Evolutionary conservation across 1,140 invertebrate species (phyloP), one percentile per base, ranked within the genome.

Genomic region (Drosophila kurseongensis): DNA sequence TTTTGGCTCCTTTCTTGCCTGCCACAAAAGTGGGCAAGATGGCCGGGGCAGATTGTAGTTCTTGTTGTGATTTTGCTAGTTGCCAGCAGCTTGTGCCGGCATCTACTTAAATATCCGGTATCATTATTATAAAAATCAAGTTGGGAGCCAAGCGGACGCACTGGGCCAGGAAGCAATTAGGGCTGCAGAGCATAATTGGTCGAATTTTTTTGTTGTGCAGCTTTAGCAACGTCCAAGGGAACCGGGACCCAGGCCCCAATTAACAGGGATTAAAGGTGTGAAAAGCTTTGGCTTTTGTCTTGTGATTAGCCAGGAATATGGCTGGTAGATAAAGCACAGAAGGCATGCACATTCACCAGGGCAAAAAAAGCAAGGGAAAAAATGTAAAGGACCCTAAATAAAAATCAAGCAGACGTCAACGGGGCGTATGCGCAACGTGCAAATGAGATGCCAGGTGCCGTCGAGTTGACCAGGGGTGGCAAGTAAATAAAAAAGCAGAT

Each of bases 91-190:
- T 88, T 89, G 66, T 78, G 80, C 80, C 76, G 72, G 71, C 78
- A 88, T 89, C 83, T 89, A 89, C 84, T 89, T 75, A 89, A 89
- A 89, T 89, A 89, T 89, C 84, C 84, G 84, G 84, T 75, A 89
- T 80, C 84, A 89, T 89, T 89, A 89, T 89, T 84, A 89, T 79
- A 89, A 89, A 83, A 89, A 89, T 84, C 54, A 80, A 72, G 60
- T 77, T 51, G 68, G 40, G 52, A 67, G 73, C 62, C 44, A 52
- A 71, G 62, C 74, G 76, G 73, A 76, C 76, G 84, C 66, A 73
- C 52, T 75, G 79, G 58, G 67, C 60, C 69, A 89, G 80, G 84
- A 89, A 89, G 84, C 78, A 89, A 89, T 89, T 89, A 89, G 74
- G 78, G 67, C 58, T 51, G 55, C 68, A 78, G 66, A 86, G 78